phyloP scores from a whole-genome alignment of 2,797 vertebrate species.

The Semotilus atromaculatus region DNA sequence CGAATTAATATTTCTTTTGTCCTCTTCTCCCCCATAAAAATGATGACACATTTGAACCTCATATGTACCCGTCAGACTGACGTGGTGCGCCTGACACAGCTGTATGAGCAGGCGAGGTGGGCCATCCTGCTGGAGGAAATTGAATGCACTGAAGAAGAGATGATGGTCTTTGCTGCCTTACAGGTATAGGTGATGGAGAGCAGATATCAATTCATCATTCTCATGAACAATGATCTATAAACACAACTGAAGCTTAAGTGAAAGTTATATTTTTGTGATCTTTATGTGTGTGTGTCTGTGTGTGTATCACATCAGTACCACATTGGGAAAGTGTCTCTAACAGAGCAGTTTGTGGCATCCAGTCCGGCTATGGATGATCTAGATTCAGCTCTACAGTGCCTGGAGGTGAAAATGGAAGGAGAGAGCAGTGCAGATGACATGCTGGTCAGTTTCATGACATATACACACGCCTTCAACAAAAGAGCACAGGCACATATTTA shows the following conservation, averaged over 20 bases:
- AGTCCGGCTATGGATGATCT: constrained; percentile 75
- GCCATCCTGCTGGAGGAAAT: constrained; percentile 79
- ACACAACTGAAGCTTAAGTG: neutral
- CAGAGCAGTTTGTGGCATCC: constrained; percentile 57
- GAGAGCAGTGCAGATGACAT: constrained; percentile 63
- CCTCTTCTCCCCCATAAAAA: neutral
- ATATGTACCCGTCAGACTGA: constrained; percentile 67
- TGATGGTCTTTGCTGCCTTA: constrained; percentile 82
- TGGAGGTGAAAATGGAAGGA: constrained; percentile 81
- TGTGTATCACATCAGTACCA: constrained; percentile 72
- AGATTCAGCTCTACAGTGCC: constrained; percentile 76
- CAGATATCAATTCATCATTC: neutral
- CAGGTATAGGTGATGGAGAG: constrained; percentile 70
- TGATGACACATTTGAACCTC: neutral
- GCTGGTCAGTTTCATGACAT: constrained; percentile 69
- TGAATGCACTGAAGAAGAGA: constrained; percentile 83
- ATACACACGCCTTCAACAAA: neutral
- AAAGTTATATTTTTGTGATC: neutral
- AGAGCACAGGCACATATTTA: neutral
- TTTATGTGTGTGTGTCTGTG: constrained; percentile 23
- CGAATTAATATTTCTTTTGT: neutral
- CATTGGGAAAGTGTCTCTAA: constrained; percentile 78
- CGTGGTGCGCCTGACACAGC: constrained; percentile 76
- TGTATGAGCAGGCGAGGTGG: constrained; percentile 84
- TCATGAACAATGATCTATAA: neutral